These are phyloP conservation scores for Euproctis similis DNA, from an alignment of 2,888 invertebrate species.

Conservation along the genomic window DNA sequence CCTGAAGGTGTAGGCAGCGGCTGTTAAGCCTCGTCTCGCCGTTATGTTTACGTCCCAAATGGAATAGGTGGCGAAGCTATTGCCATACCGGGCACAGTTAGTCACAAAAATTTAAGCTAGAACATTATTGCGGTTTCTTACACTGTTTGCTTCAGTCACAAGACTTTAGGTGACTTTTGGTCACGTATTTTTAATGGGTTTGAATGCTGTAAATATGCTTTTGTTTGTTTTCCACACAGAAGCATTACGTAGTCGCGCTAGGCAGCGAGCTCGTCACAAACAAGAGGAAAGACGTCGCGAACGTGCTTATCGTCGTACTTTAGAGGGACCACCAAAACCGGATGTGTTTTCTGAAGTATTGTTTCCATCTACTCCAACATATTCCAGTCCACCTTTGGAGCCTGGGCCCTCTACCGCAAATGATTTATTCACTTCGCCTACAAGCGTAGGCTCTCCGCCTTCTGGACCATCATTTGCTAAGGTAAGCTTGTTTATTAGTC, in stretches of 20 bases:
- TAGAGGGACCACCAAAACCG: conserved; percentile 79
- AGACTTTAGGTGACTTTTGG: too few species aligned
- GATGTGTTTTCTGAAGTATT: conserved; percentile 75
- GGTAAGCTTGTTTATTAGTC: conserved; percentile 32
- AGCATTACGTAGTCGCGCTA: conserved; percentile 83
- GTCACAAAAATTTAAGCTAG: too few species aligned
- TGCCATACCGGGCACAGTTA: too few species aligned
- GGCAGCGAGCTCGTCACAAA: conserved; percentile 80
- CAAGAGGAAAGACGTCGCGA: conserved; percentile 88
- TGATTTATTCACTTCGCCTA: conserved; percentile 23
- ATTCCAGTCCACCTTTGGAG: conserved; percentile 28
- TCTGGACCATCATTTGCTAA: conserved; percentile 66
- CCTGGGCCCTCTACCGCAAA: conserved; percentile 19
- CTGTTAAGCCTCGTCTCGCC: too few species aligned
- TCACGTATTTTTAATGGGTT: too few species aligned
- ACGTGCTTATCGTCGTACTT: conserved; percentile 82
- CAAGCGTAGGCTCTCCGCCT: conserved; percentile 36
- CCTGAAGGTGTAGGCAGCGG: too few species aligned
- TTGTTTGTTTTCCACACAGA: too few species aligned
- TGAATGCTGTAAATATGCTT: too few species aligned
- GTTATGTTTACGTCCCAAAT: too few species aligned
- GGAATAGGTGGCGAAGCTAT: too few species aligned
- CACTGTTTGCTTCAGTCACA: too few species aligned
- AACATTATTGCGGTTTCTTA: too few species aligned
- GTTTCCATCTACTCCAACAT: conserved; percentile 48